Evolutionary conservation across 2,888 invertebrate genomes (phyloP).

Genomic region (Dione juno): DNA sequence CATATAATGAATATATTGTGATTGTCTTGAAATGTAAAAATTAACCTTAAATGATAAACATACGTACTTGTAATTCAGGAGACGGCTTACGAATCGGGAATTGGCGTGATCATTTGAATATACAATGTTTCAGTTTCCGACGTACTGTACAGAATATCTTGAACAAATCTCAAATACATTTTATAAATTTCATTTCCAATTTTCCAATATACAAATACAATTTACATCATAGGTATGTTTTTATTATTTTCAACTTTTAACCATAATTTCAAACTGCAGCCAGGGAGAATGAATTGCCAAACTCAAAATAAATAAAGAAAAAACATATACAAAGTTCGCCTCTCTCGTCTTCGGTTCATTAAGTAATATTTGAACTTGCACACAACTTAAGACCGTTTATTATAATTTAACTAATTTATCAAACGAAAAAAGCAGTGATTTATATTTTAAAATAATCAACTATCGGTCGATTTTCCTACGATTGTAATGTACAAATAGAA

Average conservation of each 20-base stretch:
- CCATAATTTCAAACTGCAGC: background rate
- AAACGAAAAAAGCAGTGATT: no score
- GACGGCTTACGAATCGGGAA: constrained; percentile 49
- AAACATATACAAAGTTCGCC: no score
- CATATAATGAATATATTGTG: no score
- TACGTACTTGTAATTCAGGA: constrained; percentile 54
- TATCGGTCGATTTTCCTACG: no score
- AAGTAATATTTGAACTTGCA: no score
- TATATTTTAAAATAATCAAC: no score
- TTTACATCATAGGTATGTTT: background rate
- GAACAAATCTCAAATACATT: constrained; percentile 15
- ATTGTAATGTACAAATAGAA: no score
- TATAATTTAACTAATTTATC: no score
- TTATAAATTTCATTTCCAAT: background rate
- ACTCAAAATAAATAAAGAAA: no score
- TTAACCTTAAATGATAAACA: constrained; percentile 21
- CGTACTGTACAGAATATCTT: constrained; percentile 22
- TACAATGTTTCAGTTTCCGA: constrained; percentile 55
- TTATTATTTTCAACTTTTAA: background rate
- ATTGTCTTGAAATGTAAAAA: constrained; percentile 28
- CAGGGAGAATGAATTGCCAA: background rate
- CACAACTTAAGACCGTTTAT: no score
- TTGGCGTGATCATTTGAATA: constrained; percentile 55
- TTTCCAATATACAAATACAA: constrained; percentile 2
- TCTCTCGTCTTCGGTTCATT: no score